phyloP scores from a whole-genome alignment of 2,888 invertebrate species.

The Himalopsyche kuldschensis region DNA sequence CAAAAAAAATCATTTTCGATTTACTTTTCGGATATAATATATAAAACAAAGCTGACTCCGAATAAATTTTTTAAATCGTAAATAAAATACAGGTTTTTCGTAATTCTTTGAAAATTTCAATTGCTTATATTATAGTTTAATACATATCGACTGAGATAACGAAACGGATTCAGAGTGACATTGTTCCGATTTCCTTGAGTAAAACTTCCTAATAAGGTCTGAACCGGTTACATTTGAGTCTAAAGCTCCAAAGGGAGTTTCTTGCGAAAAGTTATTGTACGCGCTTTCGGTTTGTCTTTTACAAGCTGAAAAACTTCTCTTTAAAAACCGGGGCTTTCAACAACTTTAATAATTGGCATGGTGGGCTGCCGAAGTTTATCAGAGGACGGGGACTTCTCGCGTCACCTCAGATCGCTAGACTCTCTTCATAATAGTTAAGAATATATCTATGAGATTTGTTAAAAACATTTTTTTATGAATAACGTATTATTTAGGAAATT shows the following conservation, averaged over 20 bases:
- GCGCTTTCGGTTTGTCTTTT: neutral
- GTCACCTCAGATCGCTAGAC: neutral
- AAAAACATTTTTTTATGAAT: too few species aligned
- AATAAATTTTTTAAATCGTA: too few species aligned
- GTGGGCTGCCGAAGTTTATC: conserved; percentile 11
- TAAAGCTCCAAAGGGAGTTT: neutral
- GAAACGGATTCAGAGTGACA: neutral
- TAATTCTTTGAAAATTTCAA: too few species aligned
- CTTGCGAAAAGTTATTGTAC: neutral
- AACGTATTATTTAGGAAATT: too few species aligned
- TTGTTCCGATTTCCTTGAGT: neutral
- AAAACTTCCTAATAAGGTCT: neutral
- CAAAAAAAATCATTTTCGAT: too few species aligned
- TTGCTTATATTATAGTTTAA: too few species aligned
- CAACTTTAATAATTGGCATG: conserved; percentile 16
- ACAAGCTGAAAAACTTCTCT: neutral
- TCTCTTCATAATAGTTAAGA: neutral
- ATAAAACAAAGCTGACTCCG: too few species aligned
- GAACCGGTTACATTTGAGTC: neutral
- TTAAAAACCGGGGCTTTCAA: neutral
- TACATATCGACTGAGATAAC: neutral
- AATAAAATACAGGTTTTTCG: too few species aligned
- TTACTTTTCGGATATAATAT: too few species aligned
- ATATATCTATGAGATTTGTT: too few species aligned
- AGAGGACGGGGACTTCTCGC: neutral